Evolutionary conservation across 2,888 invertebrate species (phyloP).

Genomic region (Eupelmus urozonus): DNA sequence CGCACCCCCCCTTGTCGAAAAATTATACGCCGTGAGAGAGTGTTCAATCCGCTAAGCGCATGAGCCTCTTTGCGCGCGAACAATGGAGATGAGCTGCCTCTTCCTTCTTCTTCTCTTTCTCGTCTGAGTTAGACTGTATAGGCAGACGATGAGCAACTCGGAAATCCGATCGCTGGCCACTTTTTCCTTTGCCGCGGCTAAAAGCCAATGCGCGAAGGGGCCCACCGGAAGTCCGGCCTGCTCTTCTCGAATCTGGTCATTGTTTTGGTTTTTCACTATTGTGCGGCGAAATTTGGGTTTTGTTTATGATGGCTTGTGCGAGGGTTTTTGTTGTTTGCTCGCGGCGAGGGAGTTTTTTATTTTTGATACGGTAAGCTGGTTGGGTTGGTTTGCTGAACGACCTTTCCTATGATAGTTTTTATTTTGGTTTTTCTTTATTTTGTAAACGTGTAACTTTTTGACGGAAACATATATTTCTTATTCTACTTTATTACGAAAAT

Average conservation of each 20-base stretch:
- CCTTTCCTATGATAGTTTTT: too few species aligned
- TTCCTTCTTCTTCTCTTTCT: slow-evolving; percentile 51
- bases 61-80: slow-evolving; percentile 4
- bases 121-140: too few species aligned
- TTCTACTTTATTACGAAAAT: too few species aligned
- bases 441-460: too few species aligned
- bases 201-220: slow-evolving; percentile 4
- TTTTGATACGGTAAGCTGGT: too few species aligned
- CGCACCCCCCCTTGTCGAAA: neutral
- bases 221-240: slow-evolving; percentile 30
- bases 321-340: neutral
- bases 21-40: slow-evolving; percentile 19
- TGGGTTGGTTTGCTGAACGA: too few species aligned
- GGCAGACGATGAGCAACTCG: neutral
- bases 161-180: slow-evolving; percentile 44
- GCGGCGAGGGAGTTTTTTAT: neutral
- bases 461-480: too few species aligned
- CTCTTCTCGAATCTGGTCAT: slow-evolving; percentile 17
- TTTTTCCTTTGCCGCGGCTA: neutral
- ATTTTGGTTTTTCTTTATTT: neutral
- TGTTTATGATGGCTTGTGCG: too few species aligned
- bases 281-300: too few species aligned
- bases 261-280: too few species aligned
- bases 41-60: slow-evolving; percentile 16
- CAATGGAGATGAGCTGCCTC: slow-evolving; percentile 18